Conservation (phyloP, 2,797 vertebrate species). For the Clarias pachynema region DNA sequence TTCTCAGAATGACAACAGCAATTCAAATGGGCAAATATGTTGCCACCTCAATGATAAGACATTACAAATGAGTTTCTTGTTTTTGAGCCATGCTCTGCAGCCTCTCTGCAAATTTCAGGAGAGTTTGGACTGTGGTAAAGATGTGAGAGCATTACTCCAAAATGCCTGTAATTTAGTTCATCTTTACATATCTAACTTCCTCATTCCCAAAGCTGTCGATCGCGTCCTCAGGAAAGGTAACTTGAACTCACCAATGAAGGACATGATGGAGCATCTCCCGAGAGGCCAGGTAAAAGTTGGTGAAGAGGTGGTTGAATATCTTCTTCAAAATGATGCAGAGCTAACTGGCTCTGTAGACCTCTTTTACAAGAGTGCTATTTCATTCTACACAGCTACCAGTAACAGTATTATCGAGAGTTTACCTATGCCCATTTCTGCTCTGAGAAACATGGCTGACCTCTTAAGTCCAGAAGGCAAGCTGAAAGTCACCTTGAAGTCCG, state of each 20-base stretch:
- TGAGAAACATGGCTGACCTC: constrained; percentile 60
- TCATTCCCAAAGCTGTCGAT: constrained; percentile 17
- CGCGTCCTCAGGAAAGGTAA: constrained; percentile 53
- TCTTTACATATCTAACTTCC: constrained; percentile 58
- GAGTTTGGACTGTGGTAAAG: constrained; percentile 28
- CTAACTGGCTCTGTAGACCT: constrained; percentile 38
- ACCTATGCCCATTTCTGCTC: constrained; percentile 52
- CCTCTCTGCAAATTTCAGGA: constrained; percentile 66
- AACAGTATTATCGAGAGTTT: constrained; percentile 60
- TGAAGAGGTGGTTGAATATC: constrained; percentile 47
- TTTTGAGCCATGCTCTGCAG: constrained; percentile 66
- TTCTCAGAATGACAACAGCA: neutral
- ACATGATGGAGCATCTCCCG: constrained; percentile 52
- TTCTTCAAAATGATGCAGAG: constrained; percentile 43
- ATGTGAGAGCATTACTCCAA: constrained; percentile 57
- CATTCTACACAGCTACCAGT: constrained; percentile 65
- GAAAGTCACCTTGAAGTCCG: constrained; percentile 24
- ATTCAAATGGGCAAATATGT: constrained; percentile 18
- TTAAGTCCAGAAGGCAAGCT: constrained; percentile 57
- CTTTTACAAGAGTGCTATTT: constrained; percentile 54
- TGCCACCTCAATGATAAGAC: constrained; percentile 54
- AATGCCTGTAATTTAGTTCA: constrained; percentile 54
- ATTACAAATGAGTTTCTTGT: constrained; percentile 64
- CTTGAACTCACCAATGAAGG: constrained; percentile 10
- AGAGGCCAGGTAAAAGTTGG: constrained; percentile 56